These are phyloP conservation scores for Periophthalmus modestus DNA, from an alignment of 2,113 vertebrate genomes.

Conservation along the genomic window DNA sequence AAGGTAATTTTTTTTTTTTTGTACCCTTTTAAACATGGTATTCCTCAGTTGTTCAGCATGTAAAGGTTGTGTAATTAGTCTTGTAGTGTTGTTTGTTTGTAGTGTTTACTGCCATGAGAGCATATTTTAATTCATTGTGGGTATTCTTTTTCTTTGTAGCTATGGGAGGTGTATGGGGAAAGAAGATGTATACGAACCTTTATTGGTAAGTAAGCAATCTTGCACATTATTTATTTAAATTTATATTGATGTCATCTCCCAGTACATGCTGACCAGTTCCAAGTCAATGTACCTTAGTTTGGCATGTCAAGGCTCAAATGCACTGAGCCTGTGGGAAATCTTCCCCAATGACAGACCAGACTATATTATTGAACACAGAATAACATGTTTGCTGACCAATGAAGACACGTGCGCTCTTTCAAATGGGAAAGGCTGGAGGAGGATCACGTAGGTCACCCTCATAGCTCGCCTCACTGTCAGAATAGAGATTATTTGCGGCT, in stretches of 20 bases:
- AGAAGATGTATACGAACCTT: constrained; percentile 93
- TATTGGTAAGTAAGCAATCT: constrained; percentile 83
- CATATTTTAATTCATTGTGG: not conserved
- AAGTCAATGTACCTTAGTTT: not conserved
- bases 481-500: constrained; percentile 63
- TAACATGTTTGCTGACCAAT: constrained; percentile 38
- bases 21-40: not conserved
- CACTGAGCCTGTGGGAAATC: constrained; percentile 30
- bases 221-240: not conserved
- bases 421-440: not conserved
- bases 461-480: constrained; percentile 47
- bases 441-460: constrained; percentile 39
- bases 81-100: not conserved
- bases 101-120: not conserved
- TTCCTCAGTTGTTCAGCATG: not conserved
- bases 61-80: not conserved
- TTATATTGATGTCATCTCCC: not conserved
- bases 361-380: constrained; percentile 38
- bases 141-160: constrained; percentile 64
- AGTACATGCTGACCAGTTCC: not conserved
- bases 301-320: constrained; percentile 5
- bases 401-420: not conserved
- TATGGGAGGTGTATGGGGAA: constrained; percentile 98
- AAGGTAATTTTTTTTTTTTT: constrained; percentile 79
- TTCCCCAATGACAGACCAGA: constrained; percentile 23